phyloP scores from a whole-genome alignment of 1,140 invertebrate species.

The Ceratina calcarata region DNA sequence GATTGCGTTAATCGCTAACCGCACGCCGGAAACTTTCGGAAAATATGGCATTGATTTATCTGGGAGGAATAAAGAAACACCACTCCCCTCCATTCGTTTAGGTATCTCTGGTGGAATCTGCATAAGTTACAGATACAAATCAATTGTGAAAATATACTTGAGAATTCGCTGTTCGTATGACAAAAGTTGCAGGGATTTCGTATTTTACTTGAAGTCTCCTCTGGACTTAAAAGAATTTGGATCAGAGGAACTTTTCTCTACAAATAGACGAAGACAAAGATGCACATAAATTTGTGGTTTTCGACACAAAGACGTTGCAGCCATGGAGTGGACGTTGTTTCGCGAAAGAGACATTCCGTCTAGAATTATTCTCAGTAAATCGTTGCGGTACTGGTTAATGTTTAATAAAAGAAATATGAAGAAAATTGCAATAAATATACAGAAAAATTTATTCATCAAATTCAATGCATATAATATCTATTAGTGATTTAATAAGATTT shows the following conservation, averaged over 20 bases:
- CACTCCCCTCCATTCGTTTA: no score
- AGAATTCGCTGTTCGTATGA: no score
- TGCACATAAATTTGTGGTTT: constrained; percentile 4
- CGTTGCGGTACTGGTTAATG: neutral
- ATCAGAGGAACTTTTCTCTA: neutral
- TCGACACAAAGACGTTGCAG: neutral
- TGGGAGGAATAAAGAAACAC: no score
- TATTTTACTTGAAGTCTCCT: no score
- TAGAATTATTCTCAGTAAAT: neutral
- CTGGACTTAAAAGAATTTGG: neutral
- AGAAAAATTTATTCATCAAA: no score
- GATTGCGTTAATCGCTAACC: constrained; percentile 33
- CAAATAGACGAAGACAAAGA: neutral
- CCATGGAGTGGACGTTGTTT: neutral
- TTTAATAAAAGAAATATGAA: neutral
- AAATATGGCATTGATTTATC: neutral
- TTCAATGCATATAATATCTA: no score
- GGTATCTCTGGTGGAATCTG: no score
- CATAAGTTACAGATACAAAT: no score
- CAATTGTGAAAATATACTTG: no score
- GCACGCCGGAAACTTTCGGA: neutral
- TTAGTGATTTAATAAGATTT: no score
- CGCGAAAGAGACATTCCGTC: neutral
- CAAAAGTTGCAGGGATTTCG: no score
- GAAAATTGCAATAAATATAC: neutral